A percentile compares a stretch with the other conserved stretches of the same genome.
These are phyloP conservation scores for Sphyrna mokarran DNA, from an alignment of 2,113 vertebrate species.

Conservation along the genomic window DNA sequence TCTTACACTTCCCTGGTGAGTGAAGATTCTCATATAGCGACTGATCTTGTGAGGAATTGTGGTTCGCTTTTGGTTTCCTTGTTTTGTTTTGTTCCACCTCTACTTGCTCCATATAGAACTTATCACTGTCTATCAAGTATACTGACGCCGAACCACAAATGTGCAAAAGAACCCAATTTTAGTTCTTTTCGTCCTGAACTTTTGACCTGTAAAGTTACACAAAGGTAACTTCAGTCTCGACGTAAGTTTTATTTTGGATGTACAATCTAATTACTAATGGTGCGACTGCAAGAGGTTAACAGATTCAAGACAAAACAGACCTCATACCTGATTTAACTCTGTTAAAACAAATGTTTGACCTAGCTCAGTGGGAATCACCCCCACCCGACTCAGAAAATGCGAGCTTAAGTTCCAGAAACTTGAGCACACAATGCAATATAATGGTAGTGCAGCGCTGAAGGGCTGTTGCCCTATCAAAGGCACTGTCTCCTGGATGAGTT, in stretches of 20 bases:
- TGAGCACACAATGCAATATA: background rate
- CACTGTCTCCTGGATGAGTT: background rate
- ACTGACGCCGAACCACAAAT: background rate
- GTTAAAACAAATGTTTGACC: background rate
- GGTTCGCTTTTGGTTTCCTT: background rate
- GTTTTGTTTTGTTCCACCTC: background rate
- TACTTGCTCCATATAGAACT: background rate
- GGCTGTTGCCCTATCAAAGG: no score
- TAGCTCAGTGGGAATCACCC: background rate
- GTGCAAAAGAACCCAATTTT: background rate
- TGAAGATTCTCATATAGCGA: background rate
- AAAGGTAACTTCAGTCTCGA: background rate
- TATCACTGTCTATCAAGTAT: background rate
- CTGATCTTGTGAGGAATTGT: background rate
- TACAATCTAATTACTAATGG: background rate
- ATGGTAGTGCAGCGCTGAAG: background rate
- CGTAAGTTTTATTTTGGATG: background rate
- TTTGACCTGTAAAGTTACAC: background rate
- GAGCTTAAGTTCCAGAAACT: background rate
- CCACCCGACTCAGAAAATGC: background rate
- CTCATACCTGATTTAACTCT: background rate
- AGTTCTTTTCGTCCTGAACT: background rate
- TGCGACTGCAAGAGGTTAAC: background rate
- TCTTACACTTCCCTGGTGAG: background rate
- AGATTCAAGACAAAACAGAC: no score